These are phyloP conservation scores for Orthonychiurus folsomi DNA, from an alignment of 2,888 invertebrate genomes.

Conservation along the genomic window DNA sequence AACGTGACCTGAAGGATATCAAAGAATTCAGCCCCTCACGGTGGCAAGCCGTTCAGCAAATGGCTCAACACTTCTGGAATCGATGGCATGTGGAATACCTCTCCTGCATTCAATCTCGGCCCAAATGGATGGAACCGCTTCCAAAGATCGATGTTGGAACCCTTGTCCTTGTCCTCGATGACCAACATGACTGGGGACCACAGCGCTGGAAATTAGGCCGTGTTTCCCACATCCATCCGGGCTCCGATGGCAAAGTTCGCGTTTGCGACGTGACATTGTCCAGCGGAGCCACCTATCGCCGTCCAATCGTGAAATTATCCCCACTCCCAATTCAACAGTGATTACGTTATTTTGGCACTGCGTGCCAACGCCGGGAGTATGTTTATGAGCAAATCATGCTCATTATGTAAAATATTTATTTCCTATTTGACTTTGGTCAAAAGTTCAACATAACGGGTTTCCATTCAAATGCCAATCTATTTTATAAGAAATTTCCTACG, in stretches of 20 bases:
- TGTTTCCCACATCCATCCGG: slow-evolving; percentile 36
- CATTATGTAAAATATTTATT: too few relatives aligned
- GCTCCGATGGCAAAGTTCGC: slow-evolving; percentile 31
- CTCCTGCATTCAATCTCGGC: slow-evolving; percentile 11
- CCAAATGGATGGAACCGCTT: slow-evolving; percentile 15
- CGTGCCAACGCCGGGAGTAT: too few relatives aligned
- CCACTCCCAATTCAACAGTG: slow-evolving; percentile 7
- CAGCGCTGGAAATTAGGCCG: slow-evolving; percentile 39
- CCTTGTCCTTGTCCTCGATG: slow-evolving; percentile 40
- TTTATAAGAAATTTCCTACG: too few relatives aligned
- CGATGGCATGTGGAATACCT: slow-evolving; percentile 19
- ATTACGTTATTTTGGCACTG: too few relatives aligned
- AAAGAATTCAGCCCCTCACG: slow-evolving; percentile 1
- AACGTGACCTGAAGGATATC: slow-evolving; percentile 6
- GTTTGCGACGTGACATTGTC: background rate
- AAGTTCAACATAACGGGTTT: too few relatives aligned
- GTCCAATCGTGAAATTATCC: slow-evolving; percentile 2
- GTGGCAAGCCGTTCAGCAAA: slow-evolving; percentile 16
- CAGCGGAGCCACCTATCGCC: background rate
- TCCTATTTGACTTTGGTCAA: too few relatives aligned
- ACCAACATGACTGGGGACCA: slow-evolving; percentile 27
- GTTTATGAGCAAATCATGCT: too few relatives aligned
- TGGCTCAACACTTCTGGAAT: slow-evolving; percentile 19
- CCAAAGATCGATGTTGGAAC: slow-evolving; percentile 14
- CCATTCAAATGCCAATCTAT: too few relatives aligned